Base-by-base conservation (phyloP, 2,888 invertebrate species). In the Pandemis corylana region DNA sequence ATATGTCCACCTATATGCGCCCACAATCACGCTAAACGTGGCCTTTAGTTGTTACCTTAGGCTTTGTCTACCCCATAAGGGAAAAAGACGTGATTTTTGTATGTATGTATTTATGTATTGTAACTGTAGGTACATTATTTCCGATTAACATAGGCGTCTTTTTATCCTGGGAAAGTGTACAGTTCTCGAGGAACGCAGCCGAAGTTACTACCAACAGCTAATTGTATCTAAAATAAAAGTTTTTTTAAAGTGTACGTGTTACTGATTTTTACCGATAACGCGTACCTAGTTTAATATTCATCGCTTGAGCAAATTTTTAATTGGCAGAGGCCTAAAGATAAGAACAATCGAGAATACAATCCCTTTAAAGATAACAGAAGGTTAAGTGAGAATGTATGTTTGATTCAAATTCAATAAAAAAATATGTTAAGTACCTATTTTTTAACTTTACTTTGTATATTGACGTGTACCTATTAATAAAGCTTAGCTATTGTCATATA, bases 381-480 rank as follows among this genome's bases (percentile, higher is more conserved):
- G 70, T 62, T 71, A 75, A 75, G 70, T 70, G 75, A 66, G 56
- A 75, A 63, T 71, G 15, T 70, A 46, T 75, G 75, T 71, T 46
- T 71, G 62, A 53, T 7, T 68, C 44, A 20, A 56, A 56, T 36
- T 36, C 10, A 56, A 6, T 10, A n/a, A n/a, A n/a, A n/a, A n/a
- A n/a, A 51, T n/a, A 5, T 51, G 46, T 0, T 36, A 36, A 36
- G 28, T 36, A 36, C 28, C 28, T 13, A 49, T 49, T 12, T 51
- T 13, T 51, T 7, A 7, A 51, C 13, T 7, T 51, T n/a, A 51
- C 51, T 51, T 51, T n/a, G 51, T 51, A 51, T 5, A 7, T 5
- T 12, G 2, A 15, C 0, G 0, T 51, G n/a, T 36, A 36, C 28
- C 28, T 36, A 36, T 36, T 36, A 4, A 2, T 36, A 36, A 2